Evolutionary conservation across 2,888 invertebrate species (phyloP).

Genomic region (Tryphoninae sp.): DNA sequence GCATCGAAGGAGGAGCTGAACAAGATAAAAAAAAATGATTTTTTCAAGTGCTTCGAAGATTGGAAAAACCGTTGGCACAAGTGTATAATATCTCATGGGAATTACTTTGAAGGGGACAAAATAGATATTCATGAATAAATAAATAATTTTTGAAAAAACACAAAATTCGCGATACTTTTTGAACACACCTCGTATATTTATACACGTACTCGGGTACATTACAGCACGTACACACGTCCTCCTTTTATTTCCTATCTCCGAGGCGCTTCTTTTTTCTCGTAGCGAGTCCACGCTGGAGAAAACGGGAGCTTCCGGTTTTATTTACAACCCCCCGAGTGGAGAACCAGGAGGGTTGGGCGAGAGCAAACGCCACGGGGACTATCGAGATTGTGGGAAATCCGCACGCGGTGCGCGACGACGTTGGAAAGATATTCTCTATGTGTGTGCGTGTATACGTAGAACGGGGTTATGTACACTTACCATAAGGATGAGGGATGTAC

Average conservation of each 20-base stretch:
- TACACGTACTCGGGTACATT: constrained; percentile 1
- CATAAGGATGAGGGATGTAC: neutral
- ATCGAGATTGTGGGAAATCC: constrained; percentile 50
- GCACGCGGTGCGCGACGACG: constrained; percentile 1
- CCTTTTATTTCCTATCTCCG: neutral
- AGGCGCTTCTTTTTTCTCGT: neutral
- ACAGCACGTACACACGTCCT: neutral
- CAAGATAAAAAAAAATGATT: too few relatives aligned
- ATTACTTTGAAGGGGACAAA: too few relatives aligned
- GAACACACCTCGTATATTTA: neutral
- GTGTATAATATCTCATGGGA: too few relatives aligned
- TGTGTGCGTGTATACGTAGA: neutral
- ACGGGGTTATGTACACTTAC: neutral
- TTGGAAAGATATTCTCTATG: constrained; percentile 1
- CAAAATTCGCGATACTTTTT: too few relatives aligned
- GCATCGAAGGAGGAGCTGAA: too few relatives aligned
- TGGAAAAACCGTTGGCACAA: too few relatives aligned
- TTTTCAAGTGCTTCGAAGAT: too few relatives aligned
- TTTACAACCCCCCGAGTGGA: constrained; percentile 33
- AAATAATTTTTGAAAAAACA: too few relatives aligned
- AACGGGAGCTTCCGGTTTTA: constrained; percentile 48
- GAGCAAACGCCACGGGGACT: constrained; percentile 39
- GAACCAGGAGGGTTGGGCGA: neutral
- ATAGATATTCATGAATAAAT: too few relatives aligned
- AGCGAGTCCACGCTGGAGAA: neutral